A percentile compares a stretch with the other conserved stretches of the same genome.
phyloP scores from a whole-genome alignment of 2,113 vertebrate genomes.

The Zootoca vivipara region DNA sequence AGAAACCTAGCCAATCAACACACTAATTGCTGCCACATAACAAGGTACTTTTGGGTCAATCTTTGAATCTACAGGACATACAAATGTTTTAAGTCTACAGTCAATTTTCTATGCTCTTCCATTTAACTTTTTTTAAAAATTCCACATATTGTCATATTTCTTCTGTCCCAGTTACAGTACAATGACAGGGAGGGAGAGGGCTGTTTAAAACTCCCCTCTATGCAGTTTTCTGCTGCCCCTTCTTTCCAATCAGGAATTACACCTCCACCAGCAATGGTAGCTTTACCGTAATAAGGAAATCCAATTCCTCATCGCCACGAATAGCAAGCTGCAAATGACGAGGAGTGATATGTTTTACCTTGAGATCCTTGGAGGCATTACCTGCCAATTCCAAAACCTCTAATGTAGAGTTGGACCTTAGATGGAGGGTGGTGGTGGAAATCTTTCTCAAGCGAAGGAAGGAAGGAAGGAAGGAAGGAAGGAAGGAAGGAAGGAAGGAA shows the following conservation, averaged over 20 bases:
- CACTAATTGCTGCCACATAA: conserved; percentile 68
- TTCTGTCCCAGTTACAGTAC: conserved; percentile 75
- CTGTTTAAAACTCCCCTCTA: conserved; percentile 68
- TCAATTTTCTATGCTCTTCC: conserved; percentile 74
- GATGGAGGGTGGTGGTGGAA: neutral
- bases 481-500: too few relatives aligned
- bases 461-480: too few relatives aligned
- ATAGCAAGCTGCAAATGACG: conserved; percentile 97
- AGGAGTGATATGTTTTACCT: conserved; percentile 97
- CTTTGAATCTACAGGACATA: conserved; percentile 84
- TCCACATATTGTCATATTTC: conserved; percentile 72
- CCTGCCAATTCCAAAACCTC: conserved; percentile 96
- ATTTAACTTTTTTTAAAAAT: conserved; percentile 78
- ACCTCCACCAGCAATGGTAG: conserved; percentile 97
- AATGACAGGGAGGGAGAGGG: conserved; percentile 63
- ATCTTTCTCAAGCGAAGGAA: neutral
- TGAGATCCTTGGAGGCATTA: conserved; percentile 97
- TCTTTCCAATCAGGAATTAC: conserved; percentile 99
- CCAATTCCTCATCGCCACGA: conserved; percentile 95
- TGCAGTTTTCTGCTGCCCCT: conserved; percentile 98
- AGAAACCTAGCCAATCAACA: conserved; percentile 86
- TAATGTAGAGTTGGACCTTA: neutral
- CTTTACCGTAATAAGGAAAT: conserved; percentile 98
- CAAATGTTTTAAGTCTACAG: conserved; percentile 77
- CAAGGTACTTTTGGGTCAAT: conserved; percentile 74